Base-by-base conservation (phyloP, 2,797 vertebrate species). In the Gadopsis bispinosus region DNA sequence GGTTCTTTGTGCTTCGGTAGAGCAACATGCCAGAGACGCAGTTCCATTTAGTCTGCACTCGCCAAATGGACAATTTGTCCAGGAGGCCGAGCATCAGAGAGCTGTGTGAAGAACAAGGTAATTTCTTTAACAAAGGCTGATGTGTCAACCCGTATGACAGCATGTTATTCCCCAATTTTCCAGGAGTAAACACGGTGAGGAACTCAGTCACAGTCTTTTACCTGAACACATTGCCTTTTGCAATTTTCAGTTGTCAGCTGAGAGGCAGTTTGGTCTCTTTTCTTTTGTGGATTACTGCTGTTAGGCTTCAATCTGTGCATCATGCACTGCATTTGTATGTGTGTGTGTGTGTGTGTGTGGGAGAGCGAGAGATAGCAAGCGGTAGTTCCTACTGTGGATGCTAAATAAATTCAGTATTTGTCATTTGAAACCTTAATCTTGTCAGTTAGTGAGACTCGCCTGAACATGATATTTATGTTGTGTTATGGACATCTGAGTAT, bases 61-160 rank as follows among this genome's bases (percentile, higher is more conserved):
- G 31, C 87, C 85, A 88, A 92, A 93, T 85, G 91, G 87, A 91
- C 92, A 92, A 93, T 93, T 92, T 93, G 90, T 92, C 88, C 86
- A 76, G 79, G 77, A 86, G 92, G 86, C 77, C 45, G 63, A 74
- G 85, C 86, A 77, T 89, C 83, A 85, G 80, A 90, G 81, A 89
- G 78, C 87, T 48, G 54, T 73, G 83, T 47, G 61, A 75, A 88
- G 89, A 94, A 88, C 87, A 85, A 86, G 88, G 89, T 93, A 86
- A 92, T 94, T 93, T 91, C 91, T 93, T 87, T 92, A 93, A 94
- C 90, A 93, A 93, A 93, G 86, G 91, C 88, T 84, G 89, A 94
- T 90, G 87, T 92, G 88, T 90, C 88, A 83, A 77, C 29, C 37
- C 56, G 2, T 85, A 90, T 93, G 93, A 92, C 92, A 94, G 87